These are phyloP conservation scores for Eupithecia dodoneata DNA, from an alignment of 2,888 invertebrate genomes.

Conservation along the genomic window DNA sequence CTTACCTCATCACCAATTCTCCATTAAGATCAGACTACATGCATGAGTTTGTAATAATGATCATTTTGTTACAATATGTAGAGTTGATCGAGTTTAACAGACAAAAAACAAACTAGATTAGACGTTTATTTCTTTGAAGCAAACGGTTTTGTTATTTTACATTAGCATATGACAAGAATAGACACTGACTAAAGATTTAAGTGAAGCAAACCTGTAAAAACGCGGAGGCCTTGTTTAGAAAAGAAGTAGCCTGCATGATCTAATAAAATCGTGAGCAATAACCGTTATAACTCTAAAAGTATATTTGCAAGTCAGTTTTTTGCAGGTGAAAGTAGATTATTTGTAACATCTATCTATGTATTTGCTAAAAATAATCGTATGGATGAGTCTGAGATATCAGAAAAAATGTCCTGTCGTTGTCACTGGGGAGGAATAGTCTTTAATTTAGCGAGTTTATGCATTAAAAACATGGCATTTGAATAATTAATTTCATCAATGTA, in stretches of 20 bases:
- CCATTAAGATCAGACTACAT: conserved; percentile 59
- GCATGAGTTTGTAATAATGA: conserved; percentile 54
- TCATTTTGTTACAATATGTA: conserved; percentile 62
- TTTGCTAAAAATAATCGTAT: neutral
- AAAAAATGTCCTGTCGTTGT: conserved; percentile 4
- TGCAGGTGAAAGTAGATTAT: conserved; percentile 44
- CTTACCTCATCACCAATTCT: conserved; percentile 73
- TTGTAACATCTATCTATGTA: neutral
- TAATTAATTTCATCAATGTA: conserved; percentile 26
- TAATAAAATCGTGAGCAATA: conserved; percentile 55
- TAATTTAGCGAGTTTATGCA: conserved; percentile 24
- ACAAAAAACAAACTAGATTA: conserved; percentile 5
- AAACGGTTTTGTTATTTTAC: neutral
- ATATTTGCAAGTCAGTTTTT: conserved; percentile 52
- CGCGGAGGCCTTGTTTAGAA: neutral
- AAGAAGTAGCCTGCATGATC: neutral
- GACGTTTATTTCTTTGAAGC: conserved; percentile 5
- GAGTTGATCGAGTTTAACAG: conserved; percentile 34
- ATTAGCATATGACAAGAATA: conserved; percentile 12
- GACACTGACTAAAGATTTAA: neutral
- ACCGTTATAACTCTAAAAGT: conserved; percentile 54
- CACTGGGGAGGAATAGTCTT: conserved; percentile 3
- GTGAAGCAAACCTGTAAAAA: neutral
- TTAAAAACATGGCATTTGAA: conserved; percentile 22
- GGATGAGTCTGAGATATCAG: conserved; percentile 1